phyloP scores from a whole-genome alignment of 2,797 vertebrate species.

The Oreochromis mossambicus region DNA sequence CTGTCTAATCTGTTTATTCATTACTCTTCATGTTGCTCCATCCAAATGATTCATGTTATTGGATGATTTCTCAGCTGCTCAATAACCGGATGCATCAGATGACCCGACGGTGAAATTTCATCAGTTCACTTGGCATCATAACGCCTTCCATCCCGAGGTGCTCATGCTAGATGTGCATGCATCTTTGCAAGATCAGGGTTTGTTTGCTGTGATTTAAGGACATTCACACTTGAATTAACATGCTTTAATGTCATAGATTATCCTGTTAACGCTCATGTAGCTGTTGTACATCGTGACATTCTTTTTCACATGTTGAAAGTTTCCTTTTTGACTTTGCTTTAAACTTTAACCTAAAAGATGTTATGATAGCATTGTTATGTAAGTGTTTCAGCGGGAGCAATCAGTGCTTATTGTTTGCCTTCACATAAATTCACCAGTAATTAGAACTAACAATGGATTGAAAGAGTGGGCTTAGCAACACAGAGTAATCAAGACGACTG shows the following conservation, averaged over 20 bases:
- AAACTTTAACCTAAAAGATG: not conserved
- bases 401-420: slow-evolving; percentile 28
- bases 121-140: not conserved
- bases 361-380: slow-evolving; percentile 33
- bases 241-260: not conserved
- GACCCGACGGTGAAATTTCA: slow-evolving; percentile 31
- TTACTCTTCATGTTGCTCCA: not conserved
- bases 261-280: not conserved
- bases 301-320: not conserved
- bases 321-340: not conserved
- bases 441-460: slow-evolving; percentile 21
- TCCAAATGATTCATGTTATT: not conserved
- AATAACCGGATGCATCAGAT: not conserved
- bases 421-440: slow-evolving; percentile 17
- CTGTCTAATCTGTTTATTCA: not conserved
- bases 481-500: not conserved
- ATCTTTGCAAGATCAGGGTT: not conserved
- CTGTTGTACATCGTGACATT: not conserved
- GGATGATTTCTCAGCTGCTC: not conserved
- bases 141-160: not conserved
- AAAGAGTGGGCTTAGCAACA: not conserved
- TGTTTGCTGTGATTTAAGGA: not conserved
- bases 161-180: not conserved
- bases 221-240: not conserved
- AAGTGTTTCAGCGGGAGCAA: slow-evolving; percentile 20